Evolutionary conservation across 2,888 invertebrate species (phyloP), one percentile per base, ranked within the genome.

Genomic region (Latheticus oryzae): DNA sequence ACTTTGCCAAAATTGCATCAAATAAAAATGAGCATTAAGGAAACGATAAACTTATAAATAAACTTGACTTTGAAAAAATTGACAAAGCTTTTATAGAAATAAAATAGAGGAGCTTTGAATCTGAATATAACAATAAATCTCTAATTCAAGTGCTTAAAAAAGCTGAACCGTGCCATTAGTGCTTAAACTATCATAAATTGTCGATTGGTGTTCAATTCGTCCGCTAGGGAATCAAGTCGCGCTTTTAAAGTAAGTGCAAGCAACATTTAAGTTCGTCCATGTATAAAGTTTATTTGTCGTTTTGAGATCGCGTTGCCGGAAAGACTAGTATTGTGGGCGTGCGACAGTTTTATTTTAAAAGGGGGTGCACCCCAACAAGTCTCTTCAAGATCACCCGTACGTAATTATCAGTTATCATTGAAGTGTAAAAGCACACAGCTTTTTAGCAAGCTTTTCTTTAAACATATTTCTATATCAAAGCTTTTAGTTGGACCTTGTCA

Each of bases 371-470:
- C 74, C 74, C 69, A 70, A 60, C 62, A 68, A 68, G 62, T 75
- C 76, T 75, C 76, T 76, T 76, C 73, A 73, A 76, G 76, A 78
- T 78, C 78, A 76, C 77, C 76, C 77, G 77, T 73, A 76, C 77
- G 77, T 78, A 78, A 78, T 78, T 78, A 78, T 78, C 78, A 73
- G 77, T 78, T 78, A 78, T 73, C 77, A 66, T 50, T 73, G 71
- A 67, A 68, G 70, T 74, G 74, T 75, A 73, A 78, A 75, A 73
- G 75, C 74, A 71, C 73, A 72, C 76, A 71, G 73, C 76, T 76
- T 76, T 77, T 77, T 76, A 73, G 73, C 73, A 71, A 74, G 73
- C 69, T 71, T 72, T 75, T 76, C 76, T 76, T 76, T 75, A 76
- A 76, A 74, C 74, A 76, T 77, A 76, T 78, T 78, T 76, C 73